A percentile compares a stretch with the other conserved stretches of the same genome.
These are phyloP conservation scores for Acronicta leporina DNA, from an alignment of 2,888 invertebrate species.

Conservation along the genomic window DNA sequence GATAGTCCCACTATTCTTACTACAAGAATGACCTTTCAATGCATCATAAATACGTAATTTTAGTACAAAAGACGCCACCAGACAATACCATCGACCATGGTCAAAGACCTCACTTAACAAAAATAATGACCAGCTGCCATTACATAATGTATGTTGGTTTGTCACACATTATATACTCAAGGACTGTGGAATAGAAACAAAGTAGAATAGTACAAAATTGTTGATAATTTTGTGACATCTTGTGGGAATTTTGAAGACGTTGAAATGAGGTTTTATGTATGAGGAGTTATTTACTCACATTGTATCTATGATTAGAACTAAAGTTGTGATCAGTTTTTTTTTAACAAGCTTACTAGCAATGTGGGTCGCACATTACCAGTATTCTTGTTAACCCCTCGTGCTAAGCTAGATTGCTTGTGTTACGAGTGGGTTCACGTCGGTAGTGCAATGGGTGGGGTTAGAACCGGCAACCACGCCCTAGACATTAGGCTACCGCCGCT, in stretches of 20 bases:
- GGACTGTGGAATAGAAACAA: conserved; percentile 31
- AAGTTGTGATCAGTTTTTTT: too few species aligned
- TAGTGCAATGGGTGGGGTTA: too few species aligned
- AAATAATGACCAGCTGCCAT: conserved; percentile 29
- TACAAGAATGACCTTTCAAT: background rate
- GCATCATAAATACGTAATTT: background rate
- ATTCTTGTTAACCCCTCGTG: too few species aligned
- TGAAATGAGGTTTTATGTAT: background rate
- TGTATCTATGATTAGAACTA: too few species aligned
- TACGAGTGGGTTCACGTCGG: too few species aligned
- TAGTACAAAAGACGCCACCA: background rate
- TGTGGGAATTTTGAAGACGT: conserved; percentile 18
- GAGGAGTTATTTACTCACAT: background rate
- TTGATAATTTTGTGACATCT: conserved; percentile 13
- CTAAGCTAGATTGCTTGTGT: too few species aligned
- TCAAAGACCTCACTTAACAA: conserved; percentile 27
- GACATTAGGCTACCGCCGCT: too few species aligned
- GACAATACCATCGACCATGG: conserved; percentile 4
- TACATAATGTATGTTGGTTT: conserved; percentile 37
- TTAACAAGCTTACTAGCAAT: too few species aligned
- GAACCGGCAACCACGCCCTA: too few species aligned
- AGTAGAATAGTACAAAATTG: conserved; percentile 1
- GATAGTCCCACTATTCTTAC: too few species aligned
- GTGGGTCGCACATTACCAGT: too few species aligned
- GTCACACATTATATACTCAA: conserved; percentile 48